A percentile compares a stretch with the other conserved stretches of the same genome.
Evolutionary conservation across 2,113 vertebrate species (phyloP).

Genomic region (Chamaetylas fuelleborni): DNA sequence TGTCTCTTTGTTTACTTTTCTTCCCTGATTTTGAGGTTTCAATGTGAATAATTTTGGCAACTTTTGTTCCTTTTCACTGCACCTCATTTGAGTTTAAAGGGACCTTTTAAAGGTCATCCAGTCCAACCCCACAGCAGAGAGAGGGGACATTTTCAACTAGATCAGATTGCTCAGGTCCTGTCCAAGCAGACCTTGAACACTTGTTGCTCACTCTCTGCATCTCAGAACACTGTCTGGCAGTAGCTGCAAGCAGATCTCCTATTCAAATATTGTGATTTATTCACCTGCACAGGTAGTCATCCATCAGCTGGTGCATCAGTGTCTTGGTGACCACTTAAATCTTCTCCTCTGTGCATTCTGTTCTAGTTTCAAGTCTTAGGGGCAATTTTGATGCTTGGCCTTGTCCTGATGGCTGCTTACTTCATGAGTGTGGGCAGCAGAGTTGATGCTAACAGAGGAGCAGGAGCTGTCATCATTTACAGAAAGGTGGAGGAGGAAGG

Average conservation of each 20-base stretch:
- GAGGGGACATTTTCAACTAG: neutral
- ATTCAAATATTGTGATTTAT: neutral
- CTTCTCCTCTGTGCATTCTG: neutral
- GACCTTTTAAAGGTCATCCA: neutral
- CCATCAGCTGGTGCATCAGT: neutral
- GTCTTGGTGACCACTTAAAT: neutral
- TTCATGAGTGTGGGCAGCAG: neutral
- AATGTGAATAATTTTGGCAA: neutral
- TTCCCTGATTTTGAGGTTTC: neutral
- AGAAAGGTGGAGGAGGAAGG: neutral
- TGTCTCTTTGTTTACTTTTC: neutral
- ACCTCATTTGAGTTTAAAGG: neutral
- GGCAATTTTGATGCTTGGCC: neutral
- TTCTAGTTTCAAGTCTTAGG: constrained; percentile 17
- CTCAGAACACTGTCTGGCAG: neutral
- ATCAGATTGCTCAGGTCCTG: neutral
- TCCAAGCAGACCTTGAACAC: neutral
- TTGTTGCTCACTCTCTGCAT: neutral
- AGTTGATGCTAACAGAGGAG: neutral
- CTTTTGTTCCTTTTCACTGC: neutral
- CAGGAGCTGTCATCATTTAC: neutral
- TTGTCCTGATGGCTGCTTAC: neutral
- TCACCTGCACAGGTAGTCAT: neutral
- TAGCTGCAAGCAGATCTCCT: neutral
- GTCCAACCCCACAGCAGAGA: neutral